These are phyloP conservation scores for Narcine bancroftii DNA, from an alignment of 2,113 vertebrate genomes.

Conservation along the genomic window DNA sequence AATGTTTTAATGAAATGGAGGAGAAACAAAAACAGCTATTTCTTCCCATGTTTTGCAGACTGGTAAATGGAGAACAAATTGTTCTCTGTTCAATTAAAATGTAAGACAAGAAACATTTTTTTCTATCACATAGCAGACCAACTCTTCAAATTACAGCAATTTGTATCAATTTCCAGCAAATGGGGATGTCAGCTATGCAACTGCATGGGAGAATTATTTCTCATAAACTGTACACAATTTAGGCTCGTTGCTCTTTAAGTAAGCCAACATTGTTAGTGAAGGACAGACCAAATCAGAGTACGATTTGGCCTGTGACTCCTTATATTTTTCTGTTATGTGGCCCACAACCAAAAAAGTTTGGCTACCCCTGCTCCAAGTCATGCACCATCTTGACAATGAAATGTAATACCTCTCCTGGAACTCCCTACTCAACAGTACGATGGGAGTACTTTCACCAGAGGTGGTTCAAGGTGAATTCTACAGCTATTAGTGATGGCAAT, in stretches of 20 bases:
- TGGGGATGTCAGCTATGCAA: not conserved
- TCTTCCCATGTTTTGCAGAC: not conserved
- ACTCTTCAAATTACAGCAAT: not conserved
- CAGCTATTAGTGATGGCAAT: too few relatives aligned
- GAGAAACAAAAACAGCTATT: not conserved
- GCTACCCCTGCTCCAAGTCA: too few relatives aligned
- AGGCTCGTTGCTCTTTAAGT: not conserved
- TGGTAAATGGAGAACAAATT: not conserved
- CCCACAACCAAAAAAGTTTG: too few relatives aligned
- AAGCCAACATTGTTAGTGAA: not conserved
- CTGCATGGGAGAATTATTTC: not conserved
- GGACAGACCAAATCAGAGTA: not conserved
- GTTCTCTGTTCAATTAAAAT: not conserved
- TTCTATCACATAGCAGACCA: not conserved
- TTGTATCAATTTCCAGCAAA: not conserved
- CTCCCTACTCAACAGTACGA: too few relatives aligned
- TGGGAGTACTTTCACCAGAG: too few relatives aligned
- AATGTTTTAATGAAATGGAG: not conserved
- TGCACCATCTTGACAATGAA: too few relatives aligned
- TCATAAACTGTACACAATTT: not conserved
- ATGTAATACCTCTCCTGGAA: too few relatives aligned
- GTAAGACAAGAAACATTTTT: not conserved
- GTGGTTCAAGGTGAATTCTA: too few relatives aligned
- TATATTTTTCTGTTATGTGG: too few relatives aligned
- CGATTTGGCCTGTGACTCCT: not conserved